A percentile compares a stretch with the other conserved stretches of the same genome.
phyloP scores from a whole-genome alignment of 2,797 vertebrate genomes.

The Otolemur crassicaudatus region DNA sequence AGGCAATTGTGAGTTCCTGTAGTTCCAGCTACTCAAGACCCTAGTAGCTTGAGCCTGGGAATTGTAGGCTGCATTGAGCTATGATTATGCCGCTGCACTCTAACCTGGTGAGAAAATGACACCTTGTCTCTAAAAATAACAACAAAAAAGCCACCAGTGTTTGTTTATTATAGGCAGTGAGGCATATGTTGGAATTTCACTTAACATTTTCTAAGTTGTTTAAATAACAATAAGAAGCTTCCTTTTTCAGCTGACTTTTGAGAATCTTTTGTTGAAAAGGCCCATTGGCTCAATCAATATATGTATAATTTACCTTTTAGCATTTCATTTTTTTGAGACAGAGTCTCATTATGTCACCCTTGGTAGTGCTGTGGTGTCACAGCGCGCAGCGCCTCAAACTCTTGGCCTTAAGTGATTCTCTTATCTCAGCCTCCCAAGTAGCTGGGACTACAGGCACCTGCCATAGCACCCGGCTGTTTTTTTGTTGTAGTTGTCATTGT shows the following conservation, averaged over 20 bases:
- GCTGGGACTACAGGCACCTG: too few species aligned
- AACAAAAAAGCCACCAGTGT: neutral
- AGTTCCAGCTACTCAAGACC: neutral
- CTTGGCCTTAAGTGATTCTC: neutral
- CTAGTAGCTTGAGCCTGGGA: neutral
- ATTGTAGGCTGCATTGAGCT: neutral
- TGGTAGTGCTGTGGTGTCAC: neutral
- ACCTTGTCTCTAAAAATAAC: neutral
- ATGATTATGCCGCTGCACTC: neutral
- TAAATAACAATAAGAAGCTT: neutral
- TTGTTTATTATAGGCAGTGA: neutral
- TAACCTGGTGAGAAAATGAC: neutral
- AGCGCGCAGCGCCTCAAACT: neutral
- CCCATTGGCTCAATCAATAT: neutral
- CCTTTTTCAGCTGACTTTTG: conserved; percentile 32
- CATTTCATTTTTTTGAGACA: neutral
- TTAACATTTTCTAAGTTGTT: neutral
- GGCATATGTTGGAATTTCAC: neutral
- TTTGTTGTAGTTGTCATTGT: neutral
- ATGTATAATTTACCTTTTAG: conserved; percentile 11
- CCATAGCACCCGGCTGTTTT: neutral
- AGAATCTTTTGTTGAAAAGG: conserved; percentile 11
- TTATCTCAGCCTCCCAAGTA: neutral
- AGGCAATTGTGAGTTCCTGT: neutral
- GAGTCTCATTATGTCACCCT: neutral